A percentile compares a stretch with the other conserved stretches of the same genome.
phyloP scores from a whole-genome alignment of 2,113 vertebrate genomes.

The Octodon degus region DNA sequence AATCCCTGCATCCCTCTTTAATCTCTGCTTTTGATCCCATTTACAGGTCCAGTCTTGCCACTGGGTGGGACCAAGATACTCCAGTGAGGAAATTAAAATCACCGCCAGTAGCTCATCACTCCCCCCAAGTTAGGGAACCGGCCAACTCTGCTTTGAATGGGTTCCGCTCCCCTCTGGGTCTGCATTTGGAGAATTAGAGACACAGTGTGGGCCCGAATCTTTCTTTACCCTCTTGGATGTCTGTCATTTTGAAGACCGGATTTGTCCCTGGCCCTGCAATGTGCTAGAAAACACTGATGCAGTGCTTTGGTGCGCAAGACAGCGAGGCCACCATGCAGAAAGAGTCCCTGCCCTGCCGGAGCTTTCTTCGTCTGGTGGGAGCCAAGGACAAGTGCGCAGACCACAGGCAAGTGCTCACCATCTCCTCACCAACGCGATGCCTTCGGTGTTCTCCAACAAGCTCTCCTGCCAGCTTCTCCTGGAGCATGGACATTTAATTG shows the following conservation, averaged over 20 bases:
- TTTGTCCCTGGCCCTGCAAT: background rate
- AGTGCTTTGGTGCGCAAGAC: background rate
- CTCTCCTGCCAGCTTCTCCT: background rate
- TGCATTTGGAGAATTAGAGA: background rate
- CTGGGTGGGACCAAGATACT: background rate
- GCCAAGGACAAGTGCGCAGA: background rate
- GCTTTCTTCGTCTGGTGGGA: background rate
- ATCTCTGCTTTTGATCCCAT: background rate
- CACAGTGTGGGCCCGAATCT: background rate
- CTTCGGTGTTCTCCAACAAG: background rate
- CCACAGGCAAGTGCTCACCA: too few relatives aligned
- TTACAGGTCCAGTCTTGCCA: background rate
- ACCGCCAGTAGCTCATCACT: too few relatives aligned
- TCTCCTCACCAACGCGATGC: rapidly evolving
- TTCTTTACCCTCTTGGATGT: background rate
- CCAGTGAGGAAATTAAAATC: background rate
- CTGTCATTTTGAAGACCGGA: background rate
- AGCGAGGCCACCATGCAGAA: background rate
- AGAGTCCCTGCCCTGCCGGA: background rate
- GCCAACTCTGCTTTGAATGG: background rate
- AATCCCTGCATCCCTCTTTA: background rate
- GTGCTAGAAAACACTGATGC: background rate
- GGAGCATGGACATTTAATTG: background rate
- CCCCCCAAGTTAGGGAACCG: background rate
- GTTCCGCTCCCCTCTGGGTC: background rate